Evolutionary conservation across 2,888 invertebrate species (phyloP).

Genomic region (Drosophila kambysellisi): DNA sequence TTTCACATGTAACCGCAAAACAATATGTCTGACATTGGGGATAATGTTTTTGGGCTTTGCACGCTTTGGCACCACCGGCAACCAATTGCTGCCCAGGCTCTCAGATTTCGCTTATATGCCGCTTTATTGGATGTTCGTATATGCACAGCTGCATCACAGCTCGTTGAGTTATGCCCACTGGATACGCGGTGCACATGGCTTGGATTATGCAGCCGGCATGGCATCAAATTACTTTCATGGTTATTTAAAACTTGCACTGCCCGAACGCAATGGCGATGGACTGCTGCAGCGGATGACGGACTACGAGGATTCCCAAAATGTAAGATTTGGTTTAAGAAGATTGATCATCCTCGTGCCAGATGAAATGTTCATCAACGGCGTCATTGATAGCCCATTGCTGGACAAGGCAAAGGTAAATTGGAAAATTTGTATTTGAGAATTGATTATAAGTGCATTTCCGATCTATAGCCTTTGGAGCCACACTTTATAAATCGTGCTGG

Average conservation of each 20-base stretch:
- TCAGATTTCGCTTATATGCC: slow-evolving; percentile 52
- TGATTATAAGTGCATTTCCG: background rate
- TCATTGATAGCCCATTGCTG: slow-evolving; percentile 70
- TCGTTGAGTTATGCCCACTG: slow-evolving; percentile 68
- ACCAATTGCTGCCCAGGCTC: slow-evolving; percentile 36
- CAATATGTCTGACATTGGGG: slow-evolving; percentile 22
- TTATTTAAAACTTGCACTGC: slow-evolving; percentile 77
- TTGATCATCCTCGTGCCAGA: slow-evolving; percentile 81
- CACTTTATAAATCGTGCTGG: slow-evolving; percentile 78
- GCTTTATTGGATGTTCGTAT: slow-evolving; percentile 65
- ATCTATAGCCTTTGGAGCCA: slow-evolving; percentile 66
- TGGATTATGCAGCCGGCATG: slow-evolving; percentile 83
- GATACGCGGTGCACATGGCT: slow-evolving; percentile 73
- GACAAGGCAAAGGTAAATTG: slow-evolving; percentile 60
- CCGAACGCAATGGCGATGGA: slow-evolving; percentile 62
- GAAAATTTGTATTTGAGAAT: background rate
- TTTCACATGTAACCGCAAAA: slow-evolving; percentile 35
- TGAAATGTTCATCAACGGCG: slow-evolving; percentile 71
- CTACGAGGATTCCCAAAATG: slow-evolving; percentile 67
- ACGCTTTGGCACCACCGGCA: slow-evolving; percentile 30
- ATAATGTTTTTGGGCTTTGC: slow-evolving; percentile 38
- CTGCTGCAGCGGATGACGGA: slow-evolving; percentile 69
- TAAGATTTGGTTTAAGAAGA: slow-evolving; percentile 74
- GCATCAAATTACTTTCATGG: slow-evolving; percentile 83
- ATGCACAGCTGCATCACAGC: slow-evolving; percentile 47